Conservation (phyloP, 2,113 vertebrate genomes). For the Coptodon rendalli region DNA sequence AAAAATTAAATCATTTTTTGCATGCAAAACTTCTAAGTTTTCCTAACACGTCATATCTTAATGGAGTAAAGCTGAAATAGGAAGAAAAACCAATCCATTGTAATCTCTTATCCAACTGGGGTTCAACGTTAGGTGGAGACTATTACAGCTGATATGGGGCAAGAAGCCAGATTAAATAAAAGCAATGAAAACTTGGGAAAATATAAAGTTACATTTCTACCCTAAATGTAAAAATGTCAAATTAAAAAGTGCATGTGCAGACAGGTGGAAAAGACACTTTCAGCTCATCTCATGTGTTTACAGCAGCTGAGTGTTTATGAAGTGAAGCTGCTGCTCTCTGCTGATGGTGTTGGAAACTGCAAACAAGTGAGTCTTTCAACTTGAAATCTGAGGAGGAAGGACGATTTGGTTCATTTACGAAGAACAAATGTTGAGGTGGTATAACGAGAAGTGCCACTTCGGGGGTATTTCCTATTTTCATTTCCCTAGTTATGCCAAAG, state of each 20-base stretch:
- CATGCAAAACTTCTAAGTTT: neutral
- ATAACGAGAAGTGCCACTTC: neutral
- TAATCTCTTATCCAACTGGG: neutral
- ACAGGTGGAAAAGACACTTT: neutral
- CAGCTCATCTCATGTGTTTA: neutral
- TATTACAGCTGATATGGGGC: neutral
- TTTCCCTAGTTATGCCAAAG: neutral
- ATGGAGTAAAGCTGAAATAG: neutral
- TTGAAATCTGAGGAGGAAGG: neutral
- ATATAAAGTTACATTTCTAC: neutral
- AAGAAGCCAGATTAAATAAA: neutral
- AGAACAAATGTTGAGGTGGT: neutral
- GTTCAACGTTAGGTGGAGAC: neutral
- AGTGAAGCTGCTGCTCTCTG: neutral
- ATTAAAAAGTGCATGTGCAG: neutral
- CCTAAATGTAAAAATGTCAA: neutral
- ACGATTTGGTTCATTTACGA: neutral
- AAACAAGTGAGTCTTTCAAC: neutral
- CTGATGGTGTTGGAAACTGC: neutral
- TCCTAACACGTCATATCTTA: neutral
- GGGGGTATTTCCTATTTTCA: neutral
- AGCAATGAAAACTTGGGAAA: neutral
- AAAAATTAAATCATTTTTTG: neutral
- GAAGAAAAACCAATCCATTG: neutral
- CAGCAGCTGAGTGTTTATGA: neutral